Evolutionary conservation across 2,888 invertebrate genomes (phyloP), one percentile per base, ranked within the genome.

Genomic region (Drosophila infuscata): DNA sequence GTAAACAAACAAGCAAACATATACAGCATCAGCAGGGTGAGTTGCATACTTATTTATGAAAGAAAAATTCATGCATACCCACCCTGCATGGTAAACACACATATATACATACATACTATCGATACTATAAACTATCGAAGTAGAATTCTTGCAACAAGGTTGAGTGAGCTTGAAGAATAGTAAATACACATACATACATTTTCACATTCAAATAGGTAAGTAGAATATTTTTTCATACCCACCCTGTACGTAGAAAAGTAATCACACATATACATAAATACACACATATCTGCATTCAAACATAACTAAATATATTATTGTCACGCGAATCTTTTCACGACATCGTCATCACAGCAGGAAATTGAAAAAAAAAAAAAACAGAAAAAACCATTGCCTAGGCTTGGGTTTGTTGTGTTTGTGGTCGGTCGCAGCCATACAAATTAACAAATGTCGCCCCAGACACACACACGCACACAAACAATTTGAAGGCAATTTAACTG

Each of bases 401-500:
- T 65, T 53, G 46, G 59, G 74, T 73, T 78, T 63, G 12, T 25
- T 68, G 5, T 25, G 59, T 49, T 64, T 56, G 53, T 17, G 52
- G 59, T 79, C 53, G 30, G 35, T 79, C 53, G 33, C 86, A 89
- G 86, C 88, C 88, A 74, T 85, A 89, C 78, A 89, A 87, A 33
- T 61, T 49, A 58, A 30, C 11, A 41, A 48, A 53, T 38, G 64
- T 36, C 57, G 71, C 58, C 53, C 58, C 54, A 71, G 11, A 68
- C 52, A 58, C 32, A 70, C n/a, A 60, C 30, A 65, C 41, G 71
- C 60, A 74, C 49, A 64, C 51, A 61, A 25, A 46, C 32, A 49
- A 60, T 70, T 70, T 70, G 76, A 72, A 74, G 71, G 71, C 84
- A 84, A 89, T 89, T 87, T 87, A 89, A 89, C 88, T 79, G 91